Conservation (phyloP, 92 coral and sea anemone species). For the Ricordea florida region DNA sequence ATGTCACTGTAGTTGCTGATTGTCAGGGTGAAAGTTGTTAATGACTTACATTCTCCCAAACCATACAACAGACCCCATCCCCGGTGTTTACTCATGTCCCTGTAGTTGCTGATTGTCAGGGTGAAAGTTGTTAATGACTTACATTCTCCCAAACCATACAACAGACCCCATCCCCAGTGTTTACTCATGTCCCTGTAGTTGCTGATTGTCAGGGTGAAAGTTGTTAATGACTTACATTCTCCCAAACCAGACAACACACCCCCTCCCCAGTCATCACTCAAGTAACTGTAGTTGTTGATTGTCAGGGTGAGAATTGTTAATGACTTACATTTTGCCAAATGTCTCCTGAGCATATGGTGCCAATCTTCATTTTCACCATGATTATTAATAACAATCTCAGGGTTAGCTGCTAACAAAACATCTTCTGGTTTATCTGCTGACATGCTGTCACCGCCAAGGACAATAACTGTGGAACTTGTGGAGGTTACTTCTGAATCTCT, state of each 20-base stretch:
- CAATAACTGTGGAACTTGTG: background rate
- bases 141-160: background rate
- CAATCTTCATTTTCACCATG: background rate
- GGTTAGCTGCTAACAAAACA: background rate
- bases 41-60: background rate
- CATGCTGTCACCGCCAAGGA: background rate
- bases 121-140: background rate
- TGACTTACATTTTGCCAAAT: background rate
- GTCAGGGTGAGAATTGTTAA: background rate
- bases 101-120: background rate
- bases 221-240: background rate
- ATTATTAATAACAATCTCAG: background rate
- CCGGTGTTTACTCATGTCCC: background rate
- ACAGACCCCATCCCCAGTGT: background rate
- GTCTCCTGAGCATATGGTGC: background rate
- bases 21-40: background rate
- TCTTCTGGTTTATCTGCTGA: background rate
- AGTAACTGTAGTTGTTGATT: background rate
- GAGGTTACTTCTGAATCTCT: background rate
- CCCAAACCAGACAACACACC: background rate
- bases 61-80: background rate
- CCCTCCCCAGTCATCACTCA: background rate
- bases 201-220: background rate
- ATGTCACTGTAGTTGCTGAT: background rate
- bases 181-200: background rate